phyloP scores from a whole-genome alignment of 2,797 vertebrate species.

The Australoheros facetus region DNA sequence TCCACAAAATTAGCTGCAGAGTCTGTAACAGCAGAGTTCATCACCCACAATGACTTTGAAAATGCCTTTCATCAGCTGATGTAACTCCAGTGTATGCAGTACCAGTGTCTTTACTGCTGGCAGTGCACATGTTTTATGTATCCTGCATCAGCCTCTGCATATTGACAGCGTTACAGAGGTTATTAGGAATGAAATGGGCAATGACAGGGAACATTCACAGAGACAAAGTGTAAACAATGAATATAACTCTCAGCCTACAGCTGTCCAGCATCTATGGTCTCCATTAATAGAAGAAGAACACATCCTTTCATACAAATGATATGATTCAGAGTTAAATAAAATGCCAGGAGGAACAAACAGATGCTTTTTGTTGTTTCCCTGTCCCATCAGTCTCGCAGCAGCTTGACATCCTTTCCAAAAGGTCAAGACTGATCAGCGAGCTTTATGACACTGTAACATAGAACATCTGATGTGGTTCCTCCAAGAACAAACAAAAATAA shows the following conservation, averaged over 20 bases:
- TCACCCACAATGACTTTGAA: not conserved
- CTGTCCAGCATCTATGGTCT: not conserved
- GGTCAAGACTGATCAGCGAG: not conserved
- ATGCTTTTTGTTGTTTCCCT: not conserved
- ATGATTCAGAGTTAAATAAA: not conserved
- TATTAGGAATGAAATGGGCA: conserved; percentile 31
- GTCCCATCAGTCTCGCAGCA: not conserved
- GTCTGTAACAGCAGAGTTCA: not conserved
- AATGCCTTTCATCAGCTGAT: not conserved
- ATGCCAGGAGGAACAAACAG: not conserved
- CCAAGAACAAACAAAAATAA: not conserved
- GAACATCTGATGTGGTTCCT: too few relatives aligned
- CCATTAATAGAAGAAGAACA: too few relatives aligned
- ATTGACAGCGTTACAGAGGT: conserved; percentile 17
- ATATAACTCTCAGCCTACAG: conserved; percentile 1
- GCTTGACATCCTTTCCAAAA: not conserved
- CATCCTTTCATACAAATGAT: not conserved
- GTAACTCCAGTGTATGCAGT: not conserved
- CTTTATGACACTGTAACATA: too few relatives aligned
- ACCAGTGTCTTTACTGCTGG: not conserved
- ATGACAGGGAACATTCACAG: not conserved
- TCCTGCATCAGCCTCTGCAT: not conserved
- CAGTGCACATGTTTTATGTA: not conserved
- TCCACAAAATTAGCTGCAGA: not conserved
- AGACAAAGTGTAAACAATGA: conserved; percentile 14